phyloP scores from a whole-genome alignment of 2,888 invertebrate genomes.

The Drosophila antonietae region DNA sequence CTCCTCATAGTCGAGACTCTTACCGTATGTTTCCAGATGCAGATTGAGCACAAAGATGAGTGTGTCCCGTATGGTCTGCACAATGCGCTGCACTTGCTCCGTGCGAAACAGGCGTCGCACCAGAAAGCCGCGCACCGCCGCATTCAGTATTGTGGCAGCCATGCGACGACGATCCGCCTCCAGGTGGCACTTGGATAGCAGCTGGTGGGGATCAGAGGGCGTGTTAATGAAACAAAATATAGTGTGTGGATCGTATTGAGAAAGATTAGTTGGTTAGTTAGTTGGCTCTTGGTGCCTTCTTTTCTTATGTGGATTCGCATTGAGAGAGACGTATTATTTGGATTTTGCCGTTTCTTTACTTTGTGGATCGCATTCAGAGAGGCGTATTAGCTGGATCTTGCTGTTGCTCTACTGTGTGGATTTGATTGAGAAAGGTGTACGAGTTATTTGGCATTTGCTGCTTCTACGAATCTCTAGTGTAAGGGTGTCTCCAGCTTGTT shows the following conservation, averaged over 20 bases:
- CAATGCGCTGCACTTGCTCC: slow-evolving; percentile 91
- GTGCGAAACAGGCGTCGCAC: slow-evolving; percentile 92
- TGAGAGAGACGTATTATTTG: not conserved
- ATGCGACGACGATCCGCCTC: slow-evolving; percentile 25
- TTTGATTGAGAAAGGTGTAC: no score
- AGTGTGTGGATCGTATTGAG: not conserved
- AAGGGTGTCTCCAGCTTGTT: no score
- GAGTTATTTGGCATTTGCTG: no score
- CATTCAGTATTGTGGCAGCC: slow-evolving; percentile 89
- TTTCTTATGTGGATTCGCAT: not conserved
- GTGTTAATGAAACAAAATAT: slow-evolving; percentile 4
- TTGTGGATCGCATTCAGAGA: no score
- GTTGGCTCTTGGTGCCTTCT: not conserved
- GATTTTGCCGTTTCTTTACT: no score
- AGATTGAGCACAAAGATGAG: slow-evolving; percentile 83
- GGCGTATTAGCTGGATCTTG: no score
- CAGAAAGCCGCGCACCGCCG: slow-evolving; percentile 90
- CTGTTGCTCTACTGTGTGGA: no score
- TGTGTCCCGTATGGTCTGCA: slow-evolving; percentile 83
- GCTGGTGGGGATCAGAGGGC: slow-evolving; percentile 24
- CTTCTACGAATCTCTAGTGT: no score
- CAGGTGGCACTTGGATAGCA: slow-evolving; percentile 15
- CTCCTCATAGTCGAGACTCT: slow-evolving; percentile 60
- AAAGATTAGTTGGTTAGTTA: not conserved
- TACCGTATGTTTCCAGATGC: slow-evolving; percentile 76